Base-by-base conservation (phyloP, 2,113 vertebrate species). In the Candoia aspera region DNA sequence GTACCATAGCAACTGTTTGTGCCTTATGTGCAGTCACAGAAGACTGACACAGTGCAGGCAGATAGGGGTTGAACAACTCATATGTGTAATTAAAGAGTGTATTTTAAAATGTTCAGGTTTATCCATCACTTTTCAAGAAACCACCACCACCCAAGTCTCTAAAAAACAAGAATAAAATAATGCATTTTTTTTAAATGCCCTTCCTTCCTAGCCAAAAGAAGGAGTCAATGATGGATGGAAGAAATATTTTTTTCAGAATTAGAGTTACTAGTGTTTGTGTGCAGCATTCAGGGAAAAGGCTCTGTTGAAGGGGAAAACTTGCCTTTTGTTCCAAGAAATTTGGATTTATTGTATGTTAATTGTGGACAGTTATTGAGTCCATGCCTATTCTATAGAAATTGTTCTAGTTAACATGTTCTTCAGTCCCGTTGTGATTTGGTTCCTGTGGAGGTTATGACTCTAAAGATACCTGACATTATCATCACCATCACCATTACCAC, bases 1-100 rank as follows among this genome's bases (percentile, higher is more conserved):
- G 90, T 4, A 0, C 85, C 86, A 88, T 85, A 60, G 26, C 95
- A 96, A 90, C 92, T 73, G 57, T 90, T 94, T 12, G 2, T 0
- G 0, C 42, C 68, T 73, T 46, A 9, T 62, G 91, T 9, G 60
- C 57, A 83, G 58, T 33, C 84, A 91, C 46, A 84, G 73, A 94
- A 84, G 83, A 94, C 33, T 0, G 0, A 0, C 84, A 89, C 0
- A 89, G 54, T 64, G 54, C 73, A 89, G 21, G 21, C 87, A 89
- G 73, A 62, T 84, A 64, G 53, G 92, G 88, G 2, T 79, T 79
- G 85, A 90, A 0, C 1, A 15, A 87, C 68, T 90, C 33, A 87
- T 46, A n/a, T 85, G 0, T 0, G 73, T 37, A 15, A 54, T 15
- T 3, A 87, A 91, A 33, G 0, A 2, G 8, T 23, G 33, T 21